These are phyloP conservation scores for fruit fly (Drosophila melanogaster) DNA, from an alignment of 1,140 invertebrate species.

Conservation along the genomic window Release_6_plus_ISO1_MT NT_033779.5:19045501-19046000, in stretches of 20 bases:
- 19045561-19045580: constrained; percentile 78
- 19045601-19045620: constrained; percentile 67
- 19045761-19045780: constrained; percentile 65
- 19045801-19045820: constrained; percentile 68
- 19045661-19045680: constrained; percentile 66
- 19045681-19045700: constrained; percentile 32
- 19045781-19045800: constrained; percentile 27
- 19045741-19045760: constrained; percentile 62
- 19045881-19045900: constrained; percentile 68
- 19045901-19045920: constrained; percentile 33
- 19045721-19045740: constrained; percentile 6
- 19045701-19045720: constrained; percentile 36
- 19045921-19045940: not conserved
- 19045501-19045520: constrained; percentile 40
- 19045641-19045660: constrained; percentile 61
- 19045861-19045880: constrained; percentile 70
- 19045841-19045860: constrained; percentile 39
- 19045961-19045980: constrained; percentile 9
- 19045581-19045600: constrained; percentile 80
- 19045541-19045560: constrained; percentile 24
- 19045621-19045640: constrained; percentile 66
- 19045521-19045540: constrained; percentile 45
- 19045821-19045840: constrained; percentile 69
- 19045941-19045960: not conserved
- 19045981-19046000: not conserved